Evolutionary conservation across 2,797 vertebrate species (phyloP), one percentile per base, ranked within the genome.

Genomic region (Pipistrellus pipistrellus): DNA sequence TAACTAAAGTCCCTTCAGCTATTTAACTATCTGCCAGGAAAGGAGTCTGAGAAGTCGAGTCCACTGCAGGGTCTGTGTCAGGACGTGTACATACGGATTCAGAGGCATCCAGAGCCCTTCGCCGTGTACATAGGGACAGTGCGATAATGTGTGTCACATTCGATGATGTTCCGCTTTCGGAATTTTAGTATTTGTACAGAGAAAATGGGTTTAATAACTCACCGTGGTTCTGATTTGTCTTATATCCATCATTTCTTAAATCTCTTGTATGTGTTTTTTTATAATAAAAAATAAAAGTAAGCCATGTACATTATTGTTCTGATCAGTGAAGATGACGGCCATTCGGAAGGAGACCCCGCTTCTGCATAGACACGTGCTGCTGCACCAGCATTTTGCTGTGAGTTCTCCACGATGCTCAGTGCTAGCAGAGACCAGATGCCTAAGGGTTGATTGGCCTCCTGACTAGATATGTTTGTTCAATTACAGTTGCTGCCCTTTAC

Each of bases 131-230:
- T 97, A 95, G 66, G 73, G 97, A 75, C 97, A 95, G 90, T 89
- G 93, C 94, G 95, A 96, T 96, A 95, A 98, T 98, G 98, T 98
- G 98, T 97, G 97, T 98, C 98, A 98, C 97, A 98, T 98, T 98
- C 96, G 48, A 96, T 97, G 96, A 95, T 98, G 66, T 98, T 98
- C 98, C 98, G 96, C 96, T 98, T 98, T 96, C 13, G 98, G 97
- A 98, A 98, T 98, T 98, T 96, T 97, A 97, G 87, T 98, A 77
- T 96, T 95, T 98, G 96, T 98, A 98, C 93, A 98, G 98, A 98
- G 88, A 96, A 92, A 92, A 69, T 46, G 94, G 91, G 90, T 96
- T 98, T 82, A 95, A 92, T 95, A 97, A 94, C 81, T 96, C 95
- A 90, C 90, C 95, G 93, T 96, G 94, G 82, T 96, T 77, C 85